A percentile compares a stretch with the other conserved stretches of the same genome.
phyloP scores from a whole-genome alignment of 2,113 vertebrate genomes.

The Sialia sialis region DNA sequence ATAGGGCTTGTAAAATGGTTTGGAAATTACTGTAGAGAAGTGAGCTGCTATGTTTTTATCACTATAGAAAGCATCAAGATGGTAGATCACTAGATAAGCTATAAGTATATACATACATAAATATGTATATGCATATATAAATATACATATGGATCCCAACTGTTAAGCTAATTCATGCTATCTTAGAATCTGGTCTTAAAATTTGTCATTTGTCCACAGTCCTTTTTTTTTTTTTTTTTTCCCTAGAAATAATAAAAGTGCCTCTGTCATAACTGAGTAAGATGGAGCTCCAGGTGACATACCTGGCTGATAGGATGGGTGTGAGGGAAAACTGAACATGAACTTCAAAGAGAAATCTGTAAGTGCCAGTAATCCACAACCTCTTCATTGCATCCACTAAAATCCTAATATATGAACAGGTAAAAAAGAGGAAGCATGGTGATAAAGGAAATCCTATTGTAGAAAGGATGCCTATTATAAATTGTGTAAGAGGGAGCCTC shows the following conservation, averaged over 20 bases:
- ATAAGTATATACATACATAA: background rate
- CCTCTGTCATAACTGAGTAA: background rate
- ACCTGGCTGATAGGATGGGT: background rate
- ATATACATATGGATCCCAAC: background rate
- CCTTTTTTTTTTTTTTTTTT: background rate
- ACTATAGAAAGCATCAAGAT: background rate
- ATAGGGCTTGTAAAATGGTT: conserved; percentile 16
- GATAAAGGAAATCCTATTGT: background rate
- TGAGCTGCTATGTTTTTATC: conserved; percentile 15
- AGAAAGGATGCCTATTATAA: background rate
- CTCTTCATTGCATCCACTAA: background rate
- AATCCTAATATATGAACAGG: background rate
- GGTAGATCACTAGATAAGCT: background rate
- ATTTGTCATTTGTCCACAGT: background rate
- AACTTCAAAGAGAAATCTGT: background rate
- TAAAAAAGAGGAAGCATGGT: background rate
- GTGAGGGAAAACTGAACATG: background rate
- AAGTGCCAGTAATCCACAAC: background rate
- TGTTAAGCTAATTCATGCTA: background rate
- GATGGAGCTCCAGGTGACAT: background rate
- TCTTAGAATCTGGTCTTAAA: background rate
- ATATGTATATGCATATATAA: background rate
- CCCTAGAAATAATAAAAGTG: background rate
- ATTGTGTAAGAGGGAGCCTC: background rate
- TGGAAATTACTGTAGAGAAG: background rate